Evolutionary conservation across 2,113 vertebrate species (phyloP).

Genomic region (Pachycephala philippinensis): DNA sequence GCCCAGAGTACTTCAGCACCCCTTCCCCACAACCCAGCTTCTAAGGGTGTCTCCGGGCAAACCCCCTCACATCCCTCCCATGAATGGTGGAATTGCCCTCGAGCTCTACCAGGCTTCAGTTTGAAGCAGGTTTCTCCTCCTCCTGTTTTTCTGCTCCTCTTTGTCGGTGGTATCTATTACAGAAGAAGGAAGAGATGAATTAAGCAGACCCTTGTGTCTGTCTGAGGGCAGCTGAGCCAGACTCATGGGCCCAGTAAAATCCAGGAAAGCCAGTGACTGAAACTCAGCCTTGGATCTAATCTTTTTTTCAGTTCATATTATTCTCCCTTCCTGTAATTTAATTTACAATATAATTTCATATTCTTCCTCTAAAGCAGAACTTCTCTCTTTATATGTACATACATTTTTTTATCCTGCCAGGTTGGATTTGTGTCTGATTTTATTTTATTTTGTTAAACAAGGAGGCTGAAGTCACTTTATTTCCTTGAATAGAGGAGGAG

Average conservation of each 20-base stretch:
- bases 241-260: neutral
- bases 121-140: neutral
- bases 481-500: constrained; percentile 45
- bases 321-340: constrained; percentile 43
- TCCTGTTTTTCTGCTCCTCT: neutral
- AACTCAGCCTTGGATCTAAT: constrained; percentile 40
- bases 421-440: constrained; percentile 38
- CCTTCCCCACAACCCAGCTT: neutral
- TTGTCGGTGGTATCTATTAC: neutral
- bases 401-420: constrained; percentile 49
- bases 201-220: neutral
- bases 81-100: neutral
- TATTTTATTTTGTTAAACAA: constrained; percentile 66
- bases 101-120: neutral
- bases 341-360: constrained; percentile 64
- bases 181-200: neutral
- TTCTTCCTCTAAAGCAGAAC: constrained; percentile 58
- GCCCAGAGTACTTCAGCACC: neutral
- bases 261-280: neutral
- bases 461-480: constrained; percentile 30
- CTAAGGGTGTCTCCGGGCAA: neutral
- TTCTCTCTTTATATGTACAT: constrained; percentile 57
- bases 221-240: neutral
- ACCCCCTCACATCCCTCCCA: neutral
- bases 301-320: constrained; percentile 43